Evolutionary conservation across 2,113 vertebrate species (phyloP).

Genomic region (Lasiurus cinereus): DNA sequence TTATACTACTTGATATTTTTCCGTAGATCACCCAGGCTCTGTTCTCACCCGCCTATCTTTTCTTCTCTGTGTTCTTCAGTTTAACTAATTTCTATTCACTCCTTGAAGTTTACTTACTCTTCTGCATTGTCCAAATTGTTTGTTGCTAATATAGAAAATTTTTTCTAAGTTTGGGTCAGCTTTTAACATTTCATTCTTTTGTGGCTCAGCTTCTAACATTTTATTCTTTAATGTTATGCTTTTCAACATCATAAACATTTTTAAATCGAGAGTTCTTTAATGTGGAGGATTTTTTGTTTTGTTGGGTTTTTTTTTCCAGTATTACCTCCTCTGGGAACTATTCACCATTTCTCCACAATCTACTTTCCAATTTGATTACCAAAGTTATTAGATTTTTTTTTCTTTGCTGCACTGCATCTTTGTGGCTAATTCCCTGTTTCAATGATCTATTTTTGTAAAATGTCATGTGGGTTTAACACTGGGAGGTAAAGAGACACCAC

Average conservation of each 20-base stretch:
- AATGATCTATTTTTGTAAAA: neutral
- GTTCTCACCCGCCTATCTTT: neutral
- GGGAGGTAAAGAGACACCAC: neutral
- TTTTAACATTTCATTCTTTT: slow-evolving; percentile 23
- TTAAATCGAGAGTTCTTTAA: slow-evolving; percentile 25
- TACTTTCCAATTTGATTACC: neutral
- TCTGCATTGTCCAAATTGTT: neutral
- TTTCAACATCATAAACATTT: neutral
- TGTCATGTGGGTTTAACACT: neutral
- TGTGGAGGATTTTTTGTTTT: neutral
- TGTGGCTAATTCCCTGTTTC: neutral
- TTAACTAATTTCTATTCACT: neutral
- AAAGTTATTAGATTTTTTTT: neutral
- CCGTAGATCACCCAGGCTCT: neutral
- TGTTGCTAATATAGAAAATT: neutral
- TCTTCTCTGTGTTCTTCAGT: neutral
- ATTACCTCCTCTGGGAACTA: neutral
- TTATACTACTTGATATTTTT: neutral
- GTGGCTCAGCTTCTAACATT: slow-evolving; percentile 14
- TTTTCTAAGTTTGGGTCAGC: slow-evolving; percentile 12
- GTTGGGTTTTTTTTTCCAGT: neutral
- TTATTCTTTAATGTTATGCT: neutral
- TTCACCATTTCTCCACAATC: neutral
- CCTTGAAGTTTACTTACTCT: neutral
- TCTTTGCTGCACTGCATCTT: neutral